These are phyloP conservation scores for Calliphora vicina DNA, from an alignment of 1,140 invertebrate species.

Conservation along the genomic window DNA sequence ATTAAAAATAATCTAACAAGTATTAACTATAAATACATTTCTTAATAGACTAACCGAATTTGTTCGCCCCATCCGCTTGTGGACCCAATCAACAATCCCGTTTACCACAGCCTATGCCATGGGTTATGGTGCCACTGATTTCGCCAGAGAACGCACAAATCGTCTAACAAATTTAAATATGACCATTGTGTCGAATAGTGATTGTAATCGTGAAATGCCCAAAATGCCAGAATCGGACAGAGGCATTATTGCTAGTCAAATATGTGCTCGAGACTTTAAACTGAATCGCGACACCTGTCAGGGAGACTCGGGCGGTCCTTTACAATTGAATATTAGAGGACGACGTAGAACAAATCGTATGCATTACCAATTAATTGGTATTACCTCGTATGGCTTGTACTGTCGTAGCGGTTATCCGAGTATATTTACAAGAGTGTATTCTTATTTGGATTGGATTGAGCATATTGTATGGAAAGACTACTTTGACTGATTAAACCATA, in stretches of 20 bases:
- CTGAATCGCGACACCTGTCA: slow-evolving; percentile 58
- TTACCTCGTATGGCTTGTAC: slow-evolving; percentile 61
- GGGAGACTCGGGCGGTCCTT: slow-evolving; percentile 54
- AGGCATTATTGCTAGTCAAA: slow-evolving; percentile 53
- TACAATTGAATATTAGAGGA: slow-evolving; percentile 54
- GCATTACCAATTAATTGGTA: slow-evolving; percentile 58
- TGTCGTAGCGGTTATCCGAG: slow-evolving; percentile 63
- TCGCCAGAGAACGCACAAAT: slow-evolving; percentile 51
- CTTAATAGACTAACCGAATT: slow-evolving; percentile 48
- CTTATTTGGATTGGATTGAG: slow-evolving; percentile 66
- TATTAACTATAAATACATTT: not conserved
- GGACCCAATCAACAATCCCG: slow-evolving; percentile 48
- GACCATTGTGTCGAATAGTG: slow-evolving; percentile 52
- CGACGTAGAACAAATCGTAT: slow-evolving; percentile 50
- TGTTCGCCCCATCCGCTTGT: slow-evolving; percentile 54
- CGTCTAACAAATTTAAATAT: slow-evolving; percentile 55
- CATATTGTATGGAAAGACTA: slow-evolving; percentile 53
- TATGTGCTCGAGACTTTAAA: slow-evolving; percentile 53
- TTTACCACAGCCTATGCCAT: slow-evolving; percentile 54
- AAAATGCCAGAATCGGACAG: slow-evolving; percentile 44
- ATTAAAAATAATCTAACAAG: not conserved
- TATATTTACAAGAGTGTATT: slow-evolving; percentile 65
- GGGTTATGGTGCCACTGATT: slow-evolving; percentile 57
- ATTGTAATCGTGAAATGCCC: slow-evolving; percentile 53
- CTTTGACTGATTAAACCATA: not conserved